These are phyloP conservation scores for Henricia sp. DNA, from an alignment of 53 echinoderm and acorn worm genomes.

Conservation along the genomic window DNA sequence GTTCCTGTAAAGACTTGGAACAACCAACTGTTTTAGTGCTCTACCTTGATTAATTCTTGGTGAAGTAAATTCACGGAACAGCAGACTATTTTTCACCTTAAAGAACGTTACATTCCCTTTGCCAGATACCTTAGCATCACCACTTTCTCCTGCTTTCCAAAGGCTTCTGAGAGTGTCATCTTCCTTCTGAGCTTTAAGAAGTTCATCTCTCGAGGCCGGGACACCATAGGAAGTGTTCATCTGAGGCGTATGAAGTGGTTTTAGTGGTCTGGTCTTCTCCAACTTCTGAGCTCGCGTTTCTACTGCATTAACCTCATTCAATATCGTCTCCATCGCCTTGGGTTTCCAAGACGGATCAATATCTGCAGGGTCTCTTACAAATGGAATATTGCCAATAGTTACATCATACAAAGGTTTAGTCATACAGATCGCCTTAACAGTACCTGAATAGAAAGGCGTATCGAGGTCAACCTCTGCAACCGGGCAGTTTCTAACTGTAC, in stretches of 20 bases:
- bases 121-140: neutral
- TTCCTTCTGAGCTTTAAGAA: constrained; percentile 24
- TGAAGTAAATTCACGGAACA: constrained; percentile 41
- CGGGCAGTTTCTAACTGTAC: constrained; percentile 6
- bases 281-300: constrained; percentile 34
- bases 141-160: constrained; percentile 11
- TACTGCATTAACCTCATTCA: constrained; percentile 21
- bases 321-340: neutral
- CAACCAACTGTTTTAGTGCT: constrained; percentile 22
- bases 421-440: constrained; percentile 15
- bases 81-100: constrained; percentile 28
- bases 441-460: constrained; percentile 13
- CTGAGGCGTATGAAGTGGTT: neutral
- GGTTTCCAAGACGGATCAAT: neutral
- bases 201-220: constrained; percentile 5
- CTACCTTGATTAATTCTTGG: constrained; percentile 9
- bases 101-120: neutral
- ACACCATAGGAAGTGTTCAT: neutral
- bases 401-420: constrained; percentile 39
- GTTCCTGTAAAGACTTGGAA: constrained; percentile 10
- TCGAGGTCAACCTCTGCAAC: neutral
- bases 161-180: constrained; percentile 24
- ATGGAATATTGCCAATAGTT: constrained; percentile 4
- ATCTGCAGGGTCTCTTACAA: neutral
- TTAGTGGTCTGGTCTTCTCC: neutral